phyloP scores from a whole-genome alignment of 2,113 vertebrate genomes.

The Nettapus auritus region DNA sequence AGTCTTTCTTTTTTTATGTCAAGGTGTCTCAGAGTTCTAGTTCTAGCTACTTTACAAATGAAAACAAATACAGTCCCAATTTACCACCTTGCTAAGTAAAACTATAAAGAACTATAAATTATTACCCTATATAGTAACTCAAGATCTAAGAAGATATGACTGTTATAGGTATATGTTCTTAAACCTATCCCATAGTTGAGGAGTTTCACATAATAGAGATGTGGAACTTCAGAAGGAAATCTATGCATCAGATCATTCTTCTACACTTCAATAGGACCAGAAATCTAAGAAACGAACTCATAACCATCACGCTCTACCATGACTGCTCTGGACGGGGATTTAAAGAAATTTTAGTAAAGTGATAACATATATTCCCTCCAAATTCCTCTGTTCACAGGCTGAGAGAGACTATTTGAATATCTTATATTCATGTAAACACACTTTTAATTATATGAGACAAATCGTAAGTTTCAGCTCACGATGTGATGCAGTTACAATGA shows the following conservation, averaged over 20 bases:
- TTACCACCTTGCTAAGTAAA: not conserved
- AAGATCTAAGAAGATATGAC: not conserved
- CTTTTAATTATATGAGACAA: not conserved
- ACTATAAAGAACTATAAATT: not conserved
- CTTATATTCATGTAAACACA: not conserved
- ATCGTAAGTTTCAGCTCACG: not conserved
- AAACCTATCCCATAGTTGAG: not conserved
- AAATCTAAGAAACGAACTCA: not conserved
- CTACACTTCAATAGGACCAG: not conserved
- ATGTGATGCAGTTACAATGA: fast-evolving
- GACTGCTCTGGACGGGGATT: not conserved
- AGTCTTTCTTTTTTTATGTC: not conserved
- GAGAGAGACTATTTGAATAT: not conserved
- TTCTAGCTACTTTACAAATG: not conserved
- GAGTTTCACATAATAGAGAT: not conserved
- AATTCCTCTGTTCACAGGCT: not conserved
- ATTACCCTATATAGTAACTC: not conserved
- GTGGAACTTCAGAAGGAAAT: not conserved
- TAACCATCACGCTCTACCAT: not conserved
- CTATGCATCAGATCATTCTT: not conserved
- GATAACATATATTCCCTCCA: not conserved
- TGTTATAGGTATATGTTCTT: not conserved
- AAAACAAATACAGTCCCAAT: not conserved
- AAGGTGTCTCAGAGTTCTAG: not conserved
- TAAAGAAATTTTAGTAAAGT: not conserved